Conservation (phyloP, 2,888 invertebrate genomes). For the Stenchaetothrips biformis region DNA sequence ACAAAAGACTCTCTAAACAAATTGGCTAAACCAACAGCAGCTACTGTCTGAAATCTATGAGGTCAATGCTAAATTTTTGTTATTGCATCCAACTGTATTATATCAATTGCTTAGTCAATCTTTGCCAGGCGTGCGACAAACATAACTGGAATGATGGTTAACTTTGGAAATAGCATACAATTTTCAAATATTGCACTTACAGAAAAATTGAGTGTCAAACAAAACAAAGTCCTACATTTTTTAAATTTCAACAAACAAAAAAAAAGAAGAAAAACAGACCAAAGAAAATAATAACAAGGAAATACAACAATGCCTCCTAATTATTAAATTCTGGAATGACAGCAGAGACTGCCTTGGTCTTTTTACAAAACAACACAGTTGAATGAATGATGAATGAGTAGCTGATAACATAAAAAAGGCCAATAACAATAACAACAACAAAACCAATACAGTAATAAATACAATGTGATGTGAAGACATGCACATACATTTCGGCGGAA, state of each 20-base stretch:
- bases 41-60: no score
- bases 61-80: no score
- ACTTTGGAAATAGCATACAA: no score
- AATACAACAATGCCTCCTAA: neutral
- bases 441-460: neutral
- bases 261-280: neutral
- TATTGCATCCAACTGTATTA: no score
- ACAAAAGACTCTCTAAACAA: neutral
- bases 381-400: neutral
- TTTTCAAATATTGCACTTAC: no score
- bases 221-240: neutral
- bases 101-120: no score
- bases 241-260: neutral
- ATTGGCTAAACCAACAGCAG: no score
- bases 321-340: no score
- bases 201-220: no score
- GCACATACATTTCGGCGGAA: neutral
- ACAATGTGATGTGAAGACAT: neutral
- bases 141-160: no score
- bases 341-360: no score
- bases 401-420: neutral
- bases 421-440: slow-evolving; percentile 19
- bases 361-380: neutral
- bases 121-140: no score
- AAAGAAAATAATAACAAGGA: neutral